These are phyloP conservation scores for Myotis pilosus DNA, from an alignment of 2,797 vertebrate genomes.

Conservation along the genomic window DNA sequence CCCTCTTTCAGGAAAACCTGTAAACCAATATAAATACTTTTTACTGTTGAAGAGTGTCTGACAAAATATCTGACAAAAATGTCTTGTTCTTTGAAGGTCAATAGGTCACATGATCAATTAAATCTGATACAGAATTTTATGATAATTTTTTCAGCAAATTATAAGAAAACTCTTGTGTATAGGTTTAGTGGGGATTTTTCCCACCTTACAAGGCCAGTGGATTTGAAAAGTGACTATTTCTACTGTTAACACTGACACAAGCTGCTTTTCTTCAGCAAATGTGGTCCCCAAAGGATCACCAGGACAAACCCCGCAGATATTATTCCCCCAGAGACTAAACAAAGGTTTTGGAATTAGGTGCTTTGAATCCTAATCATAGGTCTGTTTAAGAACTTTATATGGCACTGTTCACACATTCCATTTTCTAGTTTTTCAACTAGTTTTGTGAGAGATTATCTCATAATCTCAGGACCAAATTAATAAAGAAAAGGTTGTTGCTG, in stretches of 20 bases:
- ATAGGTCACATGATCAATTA: background rate
- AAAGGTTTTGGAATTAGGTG: background rate
- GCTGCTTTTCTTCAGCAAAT: conserved; percentile 4
- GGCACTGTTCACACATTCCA: background rate
- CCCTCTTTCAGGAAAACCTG: background rate
- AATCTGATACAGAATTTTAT: background rate
- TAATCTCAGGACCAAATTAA: background rate
- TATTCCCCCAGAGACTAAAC: background rate
- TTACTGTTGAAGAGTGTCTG: background rate
- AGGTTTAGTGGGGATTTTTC: background rate
- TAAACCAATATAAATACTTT: conserved; percentile 21
- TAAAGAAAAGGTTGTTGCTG: background rate
- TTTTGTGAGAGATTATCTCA: background rate
- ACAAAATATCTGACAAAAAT: conserved; percentile 14
- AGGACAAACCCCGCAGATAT: background rate
- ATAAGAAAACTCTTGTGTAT: background rate
- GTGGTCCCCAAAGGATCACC: background rate
- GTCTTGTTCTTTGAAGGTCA: background rate
- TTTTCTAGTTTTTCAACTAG: conserved; percentile 17
- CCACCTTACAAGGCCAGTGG: background rate
- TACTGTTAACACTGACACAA: background rate
- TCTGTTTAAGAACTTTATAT: background rate
- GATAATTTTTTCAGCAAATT: background rate
- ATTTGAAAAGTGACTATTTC: background rate
- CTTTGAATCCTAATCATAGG: background rate